These are phyloP conservation scores for Ammospiza caudacuta DNA, from an alignment of 2,113 vertebrate genomes.

Conservation along the genomic window DNA sequence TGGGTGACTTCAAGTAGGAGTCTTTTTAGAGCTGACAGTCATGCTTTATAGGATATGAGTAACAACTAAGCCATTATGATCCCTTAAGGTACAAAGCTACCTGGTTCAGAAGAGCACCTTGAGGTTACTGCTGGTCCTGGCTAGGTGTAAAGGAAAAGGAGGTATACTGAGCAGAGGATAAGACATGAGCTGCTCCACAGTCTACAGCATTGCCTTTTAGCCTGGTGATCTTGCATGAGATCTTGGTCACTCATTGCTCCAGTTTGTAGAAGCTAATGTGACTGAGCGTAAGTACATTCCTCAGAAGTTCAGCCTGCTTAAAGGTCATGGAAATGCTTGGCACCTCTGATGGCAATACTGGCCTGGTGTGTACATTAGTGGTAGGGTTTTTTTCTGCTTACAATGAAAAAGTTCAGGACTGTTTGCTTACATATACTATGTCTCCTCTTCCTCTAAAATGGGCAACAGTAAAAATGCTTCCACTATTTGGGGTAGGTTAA, in stretches of 20 bases:
- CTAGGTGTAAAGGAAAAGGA: background rate
- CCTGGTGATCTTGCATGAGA: background rate
- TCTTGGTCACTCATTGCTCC: background rate
- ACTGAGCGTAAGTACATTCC: background rate
- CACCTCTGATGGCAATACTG: background rate
- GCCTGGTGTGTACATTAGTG: background rate
- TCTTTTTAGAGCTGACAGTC: background rate
- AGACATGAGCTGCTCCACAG: background rate
- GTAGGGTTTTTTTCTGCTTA: background rate
- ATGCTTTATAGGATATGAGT: background rate
- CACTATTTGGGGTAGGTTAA: background rate
- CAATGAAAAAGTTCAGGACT: background rate
- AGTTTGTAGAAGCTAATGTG: background rate
- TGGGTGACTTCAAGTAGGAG: background rate
- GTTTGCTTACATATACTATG: background rate
- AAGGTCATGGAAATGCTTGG: background rate
- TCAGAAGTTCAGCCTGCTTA: background rate
- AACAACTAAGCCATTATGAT: background rate
- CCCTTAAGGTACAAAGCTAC: background rate
- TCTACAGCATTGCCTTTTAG: background rate
- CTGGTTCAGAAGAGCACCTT: background rate
- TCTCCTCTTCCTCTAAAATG: background rate
- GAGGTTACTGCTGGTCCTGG: background rate
- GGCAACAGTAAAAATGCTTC: background rate
- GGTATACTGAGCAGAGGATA: background rate